phyloP scores from a whole-genome alignment of 2,797 vertebrate genomes.

The Darevskia nairensis region DNA sequence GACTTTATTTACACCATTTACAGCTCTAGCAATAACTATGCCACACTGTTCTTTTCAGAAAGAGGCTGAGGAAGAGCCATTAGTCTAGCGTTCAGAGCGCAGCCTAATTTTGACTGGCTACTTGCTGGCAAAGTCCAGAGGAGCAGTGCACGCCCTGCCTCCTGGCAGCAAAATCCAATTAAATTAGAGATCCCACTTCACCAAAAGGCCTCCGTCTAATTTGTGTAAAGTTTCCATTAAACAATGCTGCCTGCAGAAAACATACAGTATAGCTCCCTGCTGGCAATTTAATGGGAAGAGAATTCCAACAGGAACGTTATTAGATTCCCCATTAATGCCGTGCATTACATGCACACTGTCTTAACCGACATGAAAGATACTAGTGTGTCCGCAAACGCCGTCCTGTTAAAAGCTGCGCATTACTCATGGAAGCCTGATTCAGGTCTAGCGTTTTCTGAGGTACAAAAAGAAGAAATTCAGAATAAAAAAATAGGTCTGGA shows the following conservation, averaged over 20 bases:
- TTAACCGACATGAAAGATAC: constrained; percentile 75
- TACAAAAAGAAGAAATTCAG: constrained; percentile 17
- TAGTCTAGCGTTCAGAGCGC: constrained; percentile 64
- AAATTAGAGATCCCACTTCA: constrained; percentile 77
- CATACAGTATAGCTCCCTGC: constrained; percentile 45
- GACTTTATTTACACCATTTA: constrained; percentile 73
- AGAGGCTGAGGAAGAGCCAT: constrained; percentile 60
- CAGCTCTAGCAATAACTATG: constrained; percentile 58
- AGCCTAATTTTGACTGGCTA: constrained; percentile 55
- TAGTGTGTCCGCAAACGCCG: constrained; percentile 66
- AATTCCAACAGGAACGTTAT: constrained; percentile 73
- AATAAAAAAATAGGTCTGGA: constrained; percentile 15
- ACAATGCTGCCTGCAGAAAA: constrained; percentile 73
- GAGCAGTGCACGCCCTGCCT: constrained; percentile 28
- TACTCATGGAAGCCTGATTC: constrained; percentile 61
- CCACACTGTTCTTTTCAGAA: constrained; percentile 9
- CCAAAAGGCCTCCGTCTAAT: constrained; percentile 74
- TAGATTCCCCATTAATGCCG: constrained; percentile 75
- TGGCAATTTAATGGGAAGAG: constrained; percentile 56
- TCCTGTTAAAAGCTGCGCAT: constrained; percentile 55
- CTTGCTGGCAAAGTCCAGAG: constrained; percentile 60
- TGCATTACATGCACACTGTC: constrained; percentile 2
- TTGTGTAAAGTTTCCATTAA: constrained; percentile 80
- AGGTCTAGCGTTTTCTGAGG: constrained; percentile 43
- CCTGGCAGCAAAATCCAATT: constrained; percentile 76